phyloP scores from a whole-genome alignment of 2,113 vertebrate species.

The Boulengeromyrus knoepffleri region DNA sequence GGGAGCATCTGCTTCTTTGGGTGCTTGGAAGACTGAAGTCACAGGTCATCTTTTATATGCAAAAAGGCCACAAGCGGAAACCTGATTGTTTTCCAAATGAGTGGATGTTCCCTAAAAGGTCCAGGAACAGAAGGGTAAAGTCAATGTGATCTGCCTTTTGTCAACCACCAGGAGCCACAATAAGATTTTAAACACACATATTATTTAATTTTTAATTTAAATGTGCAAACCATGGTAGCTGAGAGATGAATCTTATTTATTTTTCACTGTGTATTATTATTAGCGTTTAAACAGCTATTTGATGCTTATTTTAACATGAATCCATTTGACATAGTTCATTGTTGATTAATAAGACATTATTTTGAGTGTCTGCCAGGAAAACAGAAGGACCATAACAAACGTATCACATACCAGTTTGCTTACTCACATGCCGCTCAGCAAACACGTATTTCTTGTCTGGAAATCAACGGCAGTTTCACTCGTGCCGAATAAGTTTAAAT shows the following conservation, averaged over 20 bases:
- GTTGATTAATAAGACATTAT: neutral
- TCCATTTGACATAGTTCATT: neutral
- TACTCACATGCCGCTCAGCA: neutral
- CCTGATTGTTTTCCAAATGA: conserved; percentile 12
- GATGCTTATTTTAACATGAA: neutral
- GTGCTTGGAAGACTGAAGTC: neutral
- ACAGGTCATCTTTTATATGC: conserved; percentile 13
- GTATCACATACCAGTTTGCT: neutral
- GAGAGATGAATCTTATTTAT: neutral
- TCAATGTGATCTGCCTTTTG: neutral
- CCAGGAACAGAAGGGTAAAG: conserved; percentile 13
- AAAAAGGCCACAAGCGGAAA: neutral
- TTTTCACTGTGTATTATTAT: neutral
- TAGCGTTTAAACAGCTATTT: neutral
- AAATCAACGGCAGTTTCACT: conserved; percentile 7
- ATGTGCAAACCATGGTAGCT: neutral
- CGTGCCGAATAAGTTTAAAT: neutral
- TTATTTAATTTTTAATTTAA: neutral
- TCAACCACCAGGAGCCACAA: neutral
- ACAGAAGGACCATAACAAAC: neutral
- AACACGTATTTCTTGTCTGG: conserved; percentile 8
- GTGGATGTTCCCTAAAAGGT: neutral
- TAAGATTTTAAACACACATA: neutral
- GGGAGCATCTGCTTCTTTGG: neutral
- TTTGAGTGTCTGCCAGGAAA: neutral